These are phyloP conservation scores for Holacanthella duospinosa DNA, from an alignment of 2,888 invertebrate genomes.

Conservation along the genomic window DNA sequence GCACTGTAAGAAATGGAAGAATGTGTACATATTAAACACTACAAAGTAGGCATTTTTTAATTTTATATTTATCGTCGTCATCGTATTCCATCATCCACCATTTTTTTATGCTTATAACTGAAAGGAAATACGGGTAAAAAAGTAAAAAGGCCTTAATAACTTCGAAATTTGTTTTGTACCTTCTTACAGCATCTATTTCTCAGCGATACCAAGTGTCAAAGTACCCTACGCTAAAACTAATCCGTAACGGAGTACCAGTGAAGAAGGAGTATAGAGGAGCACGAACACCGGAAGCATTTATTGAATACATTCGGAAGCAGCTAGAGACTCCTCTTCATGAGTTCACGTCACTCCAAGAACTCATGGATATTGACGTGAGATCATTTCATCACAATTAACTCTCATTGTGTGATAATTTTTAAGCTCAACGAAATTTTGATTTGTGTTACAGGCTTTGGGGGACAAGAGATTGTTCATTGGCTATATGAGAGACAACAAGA, in stretches of 20 bases:
- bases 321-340: conserved; percentile 74
- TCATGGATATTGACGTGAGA: conserved; percentile 58
- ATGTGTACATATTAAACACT: neutral
- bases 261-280: conserved; percentile 83
- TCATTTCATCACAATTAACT: no score
- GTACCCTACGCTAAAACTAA: conserved; percentile 94
- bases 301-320: conserved; percentile 78
- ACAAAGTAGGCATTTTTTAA: no score
- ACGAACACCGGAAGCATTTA: conserved; percentile 80
- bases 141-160: neutral
- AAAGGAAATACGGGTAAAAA: neutral
- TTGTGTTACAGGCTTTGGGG: neutral
- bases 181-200: conserved; percentile 56
- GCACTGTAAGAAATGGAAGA: conserved; percentile 53
- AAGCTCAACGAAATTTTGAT: neutral
- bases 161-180: neutral
- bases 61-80: no score
- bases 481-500: conserved; percentile 72
- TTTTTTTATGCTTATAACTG: neutral
- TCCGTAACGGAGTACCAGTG: conserved; percentile 78
- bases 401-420: neutral
- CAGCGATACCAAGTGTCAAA: conserved; percentile 91
- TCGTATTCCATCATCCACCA: no score
- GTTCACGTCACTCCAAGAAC: conserved; percentile 59
- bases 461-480: conserved; percentile 70